phyloP scores from a whole-genome alignment of 2,113 vertebrate species.

The Oreamnos americanus region DNA sequence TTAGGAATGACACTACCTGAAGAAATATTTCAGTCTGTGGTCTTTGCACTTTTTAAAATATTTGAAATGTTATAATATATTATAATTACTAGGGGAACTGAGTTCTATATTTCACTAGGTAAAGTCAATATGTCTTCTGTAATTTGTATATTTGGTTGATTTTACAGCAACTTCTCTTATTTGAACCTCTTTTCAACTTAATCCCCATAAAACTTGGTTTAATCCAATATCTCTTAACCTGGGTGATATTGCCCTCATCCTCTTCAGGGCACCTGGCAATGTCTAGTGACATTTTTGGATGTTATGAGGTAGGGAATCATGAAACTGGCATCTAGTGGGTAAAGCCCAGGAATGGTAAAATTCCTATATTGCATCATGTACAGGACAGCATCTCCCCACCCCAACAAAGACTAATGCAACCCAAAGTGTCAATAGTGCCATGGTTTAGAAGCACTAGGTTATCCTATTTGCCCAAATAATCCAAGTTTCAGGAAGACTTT shows the following conservation, averaged over 20 bases:
- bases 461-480: neutral
- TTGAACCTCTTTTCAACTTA: neutral
- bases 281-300: neutral
- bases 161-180: neutral
- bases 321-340: neutral
- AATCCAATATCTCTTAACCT: neutral
- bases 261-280: neutral
- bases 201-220: neutral
- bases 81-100: neutral
- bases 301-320: fast-evolving
- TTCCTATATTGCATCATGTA: neutral
- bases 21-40: neutral
- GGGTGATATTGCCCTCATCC: fast-evolving
- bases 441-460: neutral
- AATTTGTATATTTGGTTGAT: neutral
- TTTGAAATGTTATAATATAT: neutral
- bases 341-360: neutral
- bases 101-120: neutral
- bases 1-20: neutral
- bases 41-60: neutral
- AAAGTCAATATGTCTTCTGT: neutral
- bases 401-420: neutral
- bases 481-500: neutral
- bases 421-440: neutral
- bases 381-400: fast-evolving